These are phyloP conservation scores for Phalacrocorax carbo DNA, from an alignment of 2,113 vertebrate species.

Conservation along the genomic window DNA sequence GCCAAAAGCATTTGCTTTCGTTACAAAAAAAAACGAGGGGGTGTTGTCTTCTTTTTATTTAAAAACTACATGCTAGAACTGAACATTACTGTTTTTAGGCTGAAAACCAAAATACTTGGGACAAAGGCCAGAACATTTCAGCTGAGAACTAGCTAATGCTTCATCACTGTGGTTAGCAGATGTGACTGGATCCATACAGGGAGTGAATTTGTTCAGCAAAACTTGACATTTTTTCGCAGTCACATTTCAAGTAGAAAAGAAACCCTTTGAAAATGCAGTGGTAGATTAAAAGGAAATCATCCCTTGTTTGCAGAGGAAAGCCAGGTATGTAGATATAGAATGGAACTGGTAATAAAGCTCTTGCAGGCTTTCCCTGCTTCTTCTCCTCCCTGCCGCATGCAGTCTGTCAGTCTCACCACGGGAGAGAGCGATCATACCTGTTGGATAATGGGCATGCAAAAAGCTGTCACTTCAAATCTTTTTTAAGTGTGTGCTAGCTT, in stretches of 20 bases:
- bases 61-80: not conserved
- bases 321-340: not conserved
- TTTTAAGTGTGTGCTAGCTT: conserved; percentile 17
- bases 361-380: accelerated
- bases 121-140: conserved; percentile 33
- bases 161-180: conserved; percentile 49
- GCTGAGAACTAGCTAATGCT: conserved; percentile 52
- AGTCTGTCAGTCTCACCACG: conserved; percentile 1
- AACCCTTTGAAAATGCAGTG: not conserved
- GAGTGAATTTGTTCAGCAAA: conserved; percentile 41
- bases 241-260: not conserved
- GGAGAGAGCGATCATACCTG: not conserved
- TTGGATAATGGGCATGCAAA: conserved; percentile 11
- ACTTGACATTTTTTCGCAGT: conserved; percentile 2
- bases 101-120: conserved; percentile 34
- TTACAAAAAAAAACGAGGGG: accelerated
- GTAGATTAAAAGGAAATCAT: conserved; percentile 29
- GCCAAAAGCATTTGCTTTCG: not conserved
- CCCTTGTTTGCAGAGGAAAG: not conserved
- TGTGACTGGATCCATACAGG: conserved; percentile 53
- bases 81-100: not conserved
- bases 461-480: conserved; percentile 40
- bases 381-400: not conserved
- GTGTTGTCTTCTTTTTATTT: not conserved
- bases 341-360: not conserved